Evolutionary conservation across 92 coral and sea anemone genomes (phyloP), one percentile per base, ranked within the genome.

Genomic region (Parazoanthus darwini): DNA sequence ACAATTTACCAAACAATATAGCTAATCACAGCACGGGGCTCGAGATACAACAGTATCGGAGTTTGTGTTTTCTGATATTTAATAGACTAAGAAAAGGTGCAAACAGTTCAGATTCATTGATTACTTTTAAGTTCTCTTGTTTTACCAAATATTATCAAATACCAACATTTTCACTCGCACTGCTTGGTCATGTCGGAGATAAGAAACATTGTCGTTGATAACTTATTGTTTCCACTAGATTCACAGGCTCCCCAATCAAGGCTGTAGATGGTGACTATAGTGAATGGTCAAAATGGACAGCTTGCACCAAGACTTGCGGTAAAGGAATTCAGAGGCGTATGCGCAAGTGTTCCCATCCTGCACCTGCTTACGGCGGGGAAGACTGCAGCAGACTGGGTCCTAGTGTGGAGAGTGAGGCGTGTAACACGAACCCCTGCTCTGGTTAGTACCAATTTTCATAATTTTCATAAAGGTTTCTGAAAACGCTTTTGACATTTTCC

Each of bases 211-310:
- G 35, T 72, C 20, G 16, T 26, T 33, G 10, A 38, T 43, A 3
- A 33, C 15, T 20, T 14, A 20, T 13, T 43, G 0, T 82, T 25
- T 3, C 65, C 35, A n/a, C 15, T 18, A 93, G 96, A 66, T 93
- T 93, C 80, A 82, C 85, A 78, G 88, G 59, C 16, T 44, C 58
- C 2, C 84, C 90, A 14, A 77, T 88, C 46, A 74, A 73, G 50
- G 78, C 26, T 2, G 77, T 86, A 25, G 83, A 95, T 79, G 99
- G 96, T 37, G 92, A 88, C 68, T 96, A 95, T 83, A 85, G 92
- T 23, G 73, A 85, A 56, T 96, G 99, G 99, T 96, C 99, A 38
- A 51, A 81, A 8, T 96, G 99, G 99, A 93, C 97, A 35, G 59
- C 92, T n/a, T 96, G 99, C 86, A 92, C 92, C 56, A 93, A 88